phyloP scores from a whole-genome alignment of 2,113 vertebrate species.

The Mus pahari region DNA sequence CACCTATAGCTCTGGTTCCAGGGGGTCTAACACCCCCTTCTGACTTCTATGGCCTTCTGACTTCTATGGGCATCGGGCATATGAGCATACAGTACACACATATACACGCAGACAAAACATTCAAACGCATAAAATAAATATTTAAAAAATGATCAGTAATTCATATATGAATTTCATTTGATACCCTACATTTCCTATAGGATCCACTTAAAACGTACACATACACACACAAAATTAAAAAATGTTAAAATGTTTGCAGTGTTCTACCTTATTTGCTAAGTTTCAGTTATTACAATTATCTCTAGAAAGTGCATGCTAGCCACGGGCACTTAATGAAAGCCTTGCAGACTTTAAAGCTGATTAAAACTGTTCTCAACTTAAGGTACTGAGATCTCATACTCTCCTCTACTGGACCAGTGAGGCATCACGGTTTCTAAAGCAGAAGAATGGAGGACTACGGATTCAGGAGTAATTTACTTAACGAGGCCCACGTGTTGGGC shows the following conservation, averaged over 20 bases:
- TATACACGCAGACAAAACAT: not conserved
- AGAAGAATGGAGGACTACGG: not conserved
- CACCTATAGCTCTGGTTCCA: not conserved
- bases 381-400: slow-evolving; percentile 23
- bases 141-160: slow-evolving; percentile 9
- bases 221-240: slow-evolving; percentile 23
- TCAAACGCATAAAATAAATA: not conserved
- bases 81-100: not conserved
- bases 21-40: not conserved
- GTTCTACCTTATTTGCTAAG: slow-evolving; percentile 56
- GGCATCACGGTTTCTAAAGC: not conserved
- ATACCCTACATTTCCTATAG: not conserved
- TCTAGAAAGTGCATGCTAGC: slow-evolving; percentile 48
- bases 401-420: slow-evolving; percentile 14
- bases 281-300: slow-evolving; percentile 58
- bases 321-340: slow-evolving; percentile 61
- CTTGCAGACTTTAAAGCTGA: slow-evolving; percentile 56
- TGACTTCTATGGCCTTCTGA: not conserved
- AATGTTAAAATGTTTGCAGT: not conserved
- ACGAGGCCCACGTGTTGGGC: not conserved
- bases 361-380: slow-evolving; percentile 42
- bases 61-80: not conserved
- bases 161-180: slow-evolving; percentile 59
- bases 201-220: slow-evolving; percentile 42
- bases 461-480: not conserved